Conservation (phyloP, 2,113 vertebrate species). For the Nerophis ophidion region DNA sequence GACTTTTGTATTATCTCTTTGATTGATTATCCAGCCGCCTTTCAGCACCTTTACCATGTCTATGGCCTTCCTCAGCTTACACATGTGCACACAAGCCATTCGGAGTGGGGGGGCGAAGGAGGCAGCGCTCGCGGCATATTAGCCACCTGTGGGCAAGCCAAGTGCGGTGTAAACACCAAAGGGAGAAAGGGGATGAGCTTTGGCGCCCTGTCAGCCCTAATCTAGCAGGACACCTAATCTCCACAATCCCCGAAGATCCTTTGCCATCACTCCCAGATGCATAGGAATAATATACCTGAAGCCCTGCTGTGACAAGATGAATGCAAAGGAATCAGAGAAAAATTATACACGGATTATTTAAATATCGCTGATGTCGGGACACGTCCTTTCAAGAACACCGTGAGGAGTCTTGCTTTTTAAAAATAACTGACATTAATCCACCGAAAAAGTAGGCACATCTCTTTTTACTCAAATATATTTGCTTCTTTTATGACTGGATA, state of each 20-base stretch:
- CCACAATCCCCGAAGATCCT: slow-evolving; percentile 49
- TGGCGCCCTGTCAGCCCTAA: slow-evolving; percentile 48
- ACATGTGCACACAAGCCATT: slow-evolving; percentile 36
- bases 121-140: slow-evolving; percentile 40
- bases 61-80: slow-evolving; percentile 12
- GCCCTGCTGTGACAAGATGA: slow-evolving; percentile 10
- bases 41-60: slow-evolving; percentile 35
- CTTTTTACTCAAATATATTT: not conserved
- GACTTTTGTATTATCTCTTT: slow-evolving; percentile 36
- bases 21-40: slow-evolving; percentile 48
- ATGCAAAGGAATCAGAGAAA: slow-evolving; percentile 9
- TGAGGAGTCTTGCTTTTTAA: slow-evolving; percentile 6
- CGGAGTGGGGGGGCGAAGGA: slow-evolving; percentile 10
- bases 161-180: slow-evolving; percentile 58
- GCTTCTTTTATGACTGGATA: not conserved
- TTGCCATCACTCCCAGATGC: slow-evolving; percentile 43
- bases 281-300: slow-evolving; percentile 32
- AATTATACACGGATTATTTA: not conserved
- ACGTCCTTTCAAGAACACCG: not conserved
- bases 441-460: not conserved
- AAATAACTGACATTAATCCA: not conserved
- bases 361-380: slow-evolving; percentile 1
- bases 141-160: slow-evolving; percentile 60
- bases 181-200: slow-evolving; percentile 52
- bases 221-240: slow-evolving; percentile 60